Evolutionary conservation across 2,797 vertebrate species (phyloP).

Genomic region (Eutrigla gurnardus): DNA sequence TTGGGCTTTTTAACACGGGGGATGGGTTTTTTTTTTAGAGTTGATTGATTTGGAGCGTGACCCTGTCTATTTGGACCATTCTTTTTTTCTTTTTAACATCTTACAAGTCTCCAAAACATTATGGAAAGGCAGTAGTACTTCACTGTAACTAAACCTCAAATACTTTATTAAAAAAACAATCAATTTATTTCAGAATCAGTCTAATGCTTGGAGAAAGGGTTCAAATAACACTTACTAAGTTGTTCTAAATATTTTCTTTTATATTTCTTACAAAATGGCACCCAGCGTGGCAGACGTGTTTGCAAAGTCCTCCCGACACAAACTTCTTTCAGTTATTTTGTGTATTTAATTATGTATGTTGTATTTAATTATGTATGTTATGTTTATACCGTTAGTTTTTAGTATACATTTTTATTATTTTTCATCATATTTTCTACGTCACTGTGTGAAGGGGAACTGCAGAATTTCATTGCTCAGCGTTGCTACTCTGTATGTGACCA

Average conservation of each 20-base stretch:
- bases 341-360: too few relatives aligned
- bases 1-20: not conserved
- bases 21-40: not conserved
- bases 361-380: too few relatives aligned
- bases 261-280: too few relatives aligned
- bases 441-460: too few relatives aligned
- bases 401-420: too few relatives aligned
- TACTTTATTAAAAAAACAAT: not conserved
- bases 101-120: not conserved
- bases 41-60: not conserved
- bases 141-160: not conserved
- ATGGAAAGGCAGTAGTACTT: not conserved
- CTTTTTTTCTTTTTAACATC: not conserved
- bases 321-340: too few relatives aligned
- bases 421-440: too few relatives aligned
- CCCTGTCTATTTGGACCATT: not conserved
- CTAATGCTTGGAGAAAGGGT: not conserved
- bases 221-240: not conserved
- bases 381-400: too few relatives aligned
- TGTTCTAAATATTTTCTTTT: not conserved
- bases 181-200: not conserved
- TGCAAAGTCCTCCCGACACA: too few relatives aligned
- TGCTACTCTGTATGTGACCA: too few relatives aligned
- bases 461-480: too few relatives aligned
- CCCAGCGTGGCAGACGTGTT: too few relatives aligned